phyloP scores from a whole-genome alignment of 2,888 invertebrate genomes.

The Pecten maximus region DNA sequence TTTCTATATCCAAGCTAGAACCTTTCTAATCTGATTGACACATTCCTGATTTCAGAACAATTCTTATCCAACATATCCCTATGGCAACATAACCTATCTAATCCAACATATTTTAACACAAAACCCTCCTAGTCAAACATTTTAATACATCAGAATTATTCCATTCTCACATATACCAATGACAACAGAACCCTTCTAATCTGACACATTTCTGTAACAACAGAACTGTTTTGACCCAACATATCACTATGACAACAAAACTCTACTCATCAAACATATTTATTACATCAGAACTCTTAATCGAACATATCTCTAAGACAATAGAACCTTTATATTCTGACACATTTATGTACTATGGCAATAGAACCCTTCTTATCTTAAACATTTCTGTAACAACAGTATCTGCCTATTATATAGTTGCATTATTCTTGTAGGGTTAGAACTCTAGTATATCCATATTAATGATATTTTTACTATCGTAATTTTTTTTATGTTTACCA shows the following conservation, averaged over 20 bases:
- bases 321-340: no score
- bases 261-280: not conserved
- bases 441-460: no score
- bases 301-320: no score
- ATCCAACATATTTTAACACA: not conserved
- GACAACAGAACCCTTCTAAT: not conserved
- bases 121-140: no score
- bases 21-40: not conserved
- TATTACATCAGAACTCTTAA: not conserved
- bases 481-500: no score
- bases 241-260: not conserved
- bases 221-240: not conserved
- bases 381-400: not conserved
- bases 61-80: not conserved
- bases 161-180: no score
- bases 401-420: no score
- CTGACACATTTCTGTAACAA: not conserved
- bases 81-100: not conserved
- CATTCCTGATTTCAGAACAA: no score
- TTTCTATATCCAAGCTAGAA: not conserved
- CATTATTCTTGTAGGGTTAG: no score
- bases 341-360: no score
- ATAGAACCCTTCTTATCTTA: not conserved
- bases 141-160: no score
- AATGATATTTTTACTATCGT: no score